Evolutionary conservation across 2,888 invertebrate genomes (phyloP), one percentile per base, ranked within the genome.

Genomic region (Cerastoderma edule): DNA sequence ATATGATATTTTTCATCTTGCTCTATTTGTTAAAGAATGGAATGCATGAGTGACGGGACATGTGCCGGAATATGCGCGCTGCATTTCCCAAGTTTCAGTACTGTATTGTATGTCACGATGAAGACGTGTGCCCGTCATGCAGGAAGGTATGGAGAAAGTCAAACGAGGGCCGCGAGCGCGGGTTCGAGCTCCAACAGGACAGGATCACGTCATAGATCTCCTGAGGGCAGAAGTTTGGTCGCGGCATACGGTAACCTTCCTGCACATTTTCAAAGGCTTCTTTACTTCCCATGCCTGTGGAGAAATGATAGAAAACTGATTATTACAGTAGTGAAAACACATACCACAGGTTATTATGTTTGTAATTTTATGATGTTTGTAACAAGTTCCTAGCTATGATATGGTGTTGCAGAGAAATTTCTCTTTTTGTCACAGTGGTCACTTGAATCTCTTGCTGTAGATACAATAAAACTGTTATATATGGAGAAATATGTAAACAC

Each of bases 111-210:
- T 28, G 80, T 84, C 84, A 84, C 72, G 82, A 83, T 46, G 85
- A 77, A 6, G 76, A 60, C 35, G n/a, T n/a, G n/a, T 85, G 85
- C 79, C 85, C 87, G 75, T 90, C 90, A 64, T 90, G 88, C 65
- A 89, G 80, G 78, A 89, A 89, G 27, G 89, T 89, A 79, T 89
- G 88, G 44, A 90, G 83, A 73, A 88, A 90, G 87, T 90, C 90
- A 85, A 90, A 90, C 19, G 89, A 87, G 16, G 90, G 90, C 30
- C 90, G 78, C 5, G 88, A 86, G 27, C 86, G 89, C 10, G 88
- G 84, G 57, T 87, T 89, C 2, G 78, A 84, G 68, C 88, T 85
- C 90, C 90, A 90, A 67, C 88, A 89, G 10, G 85, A 85, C 67
- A 89, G 76, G 44, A 89, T 87, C 30, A 89, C 88, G 50, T 89